Evolutionary conservation across 1,140 invertebrate species (phyloP).

Genomic region (Cotesia vestalis): DNA sequence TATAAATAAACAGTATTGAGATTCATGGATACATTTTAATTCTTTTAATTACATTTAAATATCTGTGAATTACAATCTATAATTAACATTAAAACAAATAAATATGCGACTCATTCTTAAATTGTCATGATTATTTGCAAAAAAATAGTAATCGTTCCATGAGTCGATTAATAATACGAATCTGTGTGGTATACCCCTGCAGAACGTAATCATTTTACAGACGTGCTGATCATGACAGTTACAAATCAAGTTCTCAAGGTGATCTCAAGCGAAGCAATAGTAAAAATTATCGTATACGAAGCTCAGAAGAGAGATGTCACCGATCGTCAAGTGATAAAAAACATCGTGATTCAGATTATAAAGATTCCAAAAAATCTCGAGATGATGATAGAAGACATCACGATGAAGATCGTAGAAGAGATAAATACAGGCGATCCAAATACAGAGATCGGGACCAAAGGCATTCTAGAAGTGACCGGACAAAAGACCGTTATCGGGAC

Average conservation of each 20-base stretch:
- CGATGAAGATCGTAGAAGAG: slow-evolving; percentile 46
- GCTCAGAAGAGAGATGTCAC: slow-evolving; percentile 46
- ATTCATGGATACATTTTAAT: too few species aligned
- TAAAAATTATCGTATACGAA: slow-evolving; percentile 45
- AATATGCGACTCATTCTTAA: neutral
- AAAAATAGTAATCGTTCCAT: slow-evolving; percentile 34
- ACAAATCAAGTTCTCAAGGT: slow-evolving; percentile 53
- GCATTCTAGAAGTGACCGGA: slow-evolving; percentile 44
- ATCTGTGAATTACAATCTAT: too few species aligned
- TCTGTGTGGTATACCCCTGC: slow-evolving; percentile 67
- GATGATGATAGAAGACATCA: slow-evolving; percentile 54
- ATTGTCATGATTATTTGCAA: slow-evolving; percentile 13
- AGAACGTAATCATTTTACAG: slow-evolving; percentile 68
- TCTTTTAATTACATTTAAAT: too few species aligned
- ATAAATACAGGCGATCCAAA: slow-evolving; percentile 52
- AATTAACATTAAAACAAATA: too few species aligned
- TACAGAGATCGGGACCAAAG: slow-evolving; percentile 49
- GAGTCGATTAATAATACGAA: slow-evolving; percentile 64
- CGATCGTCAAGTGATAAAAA: slow-evolving; percentile 55
- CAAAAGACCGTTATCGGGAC: slow-evolving; percentile 51
- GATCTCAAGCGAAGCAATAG: slow-evolving; percentile 51
- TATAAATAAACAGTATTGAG: too few species aligned
- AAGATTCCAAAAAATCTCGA: slow-evolving; percentile 50
- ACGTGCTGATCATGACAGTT: slow-evolving; percentile 58
- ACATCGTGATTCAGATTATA: slow-evolving; percentile 49